These are phyloP conservation scores for Calliphora vomitoria DNA, from an alignment of 2,888 invertebrate genomes.

Conservation along the genomic window DNA sequence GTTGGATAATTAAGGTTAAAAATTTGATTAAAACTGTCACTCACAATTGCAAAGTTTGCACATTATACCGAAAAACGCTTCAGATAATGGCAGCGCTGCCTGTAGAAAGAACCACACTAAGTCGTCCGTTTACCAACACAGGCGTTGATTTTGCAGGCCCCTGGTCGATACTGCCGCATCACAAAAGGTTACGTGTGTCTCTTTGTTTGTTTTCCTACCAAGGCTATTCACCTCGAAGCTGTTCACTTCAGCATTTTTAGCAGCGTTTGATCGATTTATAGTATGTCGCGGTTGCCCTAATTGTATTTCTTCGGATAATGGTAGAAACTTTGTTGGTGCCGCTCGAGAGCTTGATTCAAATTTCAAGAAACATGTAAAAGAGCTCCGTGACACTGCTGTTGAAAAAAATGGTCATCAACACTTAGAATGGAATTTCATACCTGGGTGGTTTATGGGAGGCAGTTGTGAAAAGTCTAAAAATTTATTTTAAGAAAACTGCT, in stretches of 20 bases:
- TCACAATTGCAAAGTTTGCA: conserved; percentile 12
- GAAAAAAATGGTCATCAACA: conserved; percentile 3
- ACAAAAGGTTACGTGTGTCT: too few species aligned
- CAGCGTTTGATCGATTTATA: not conserved
- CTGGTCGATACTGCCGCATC: too few species aligned
- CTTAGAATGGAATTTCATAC: not conserved
- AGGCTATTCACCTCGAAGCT: too few species aligned
- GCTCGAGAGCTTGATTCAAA: not conserved
- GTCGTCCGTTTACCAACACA: not conserved
- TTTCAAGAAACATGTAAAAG: not conserved
- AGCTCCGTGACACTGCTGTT: not conserved
- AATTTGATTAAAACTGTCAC: not conserved
- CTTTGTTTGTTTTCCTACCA: too few species aligned
- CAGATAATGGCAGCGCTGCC: conserved; percentile 13
- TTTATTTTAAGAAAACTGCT: not conserved
- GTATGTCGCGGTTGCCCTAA: conserved; percentile 2
- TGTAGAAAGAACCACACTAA: not conserved
- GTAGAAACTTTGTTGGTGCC: conserved; percentile 16
- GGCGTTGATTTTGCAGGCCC: not conserved
- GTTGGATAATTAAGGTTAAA: not conserved
- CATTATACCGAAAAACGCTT: not conserved
- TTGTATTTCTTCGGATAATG: not conserved
- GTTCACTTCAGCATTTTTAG: not conserved
- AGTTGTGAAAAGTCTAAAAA: not conserved
- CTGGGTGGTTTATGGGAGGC: not conserved